Evolutionary conservation across 2,113 vertebrate genomes (phyloP), one percentile per base, ranked within the genome.

Genomic region (Toxotes chatareus): DNA sequence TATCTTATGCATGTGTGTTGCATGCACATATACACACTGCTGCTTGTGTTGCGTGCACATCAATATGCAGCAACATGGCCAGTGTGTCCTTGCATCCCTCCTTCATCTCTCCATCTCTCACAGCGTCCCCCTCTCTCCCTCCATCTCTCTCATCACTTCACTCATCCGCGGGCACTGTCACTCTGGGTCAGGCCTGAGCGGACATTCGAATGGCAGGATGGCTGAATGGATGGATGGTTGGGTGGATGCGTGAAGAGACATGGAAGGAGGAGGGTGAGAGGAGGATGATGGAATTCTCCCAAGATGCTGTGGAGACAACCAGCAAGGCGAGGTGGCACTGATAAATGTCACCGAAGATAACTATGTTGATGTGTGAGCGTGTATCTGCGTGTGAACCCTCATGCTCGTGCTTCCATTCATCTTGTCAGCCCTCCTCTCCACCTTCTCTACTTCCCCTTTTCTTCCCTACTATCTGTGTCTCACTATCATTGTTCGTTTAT

Each of bases 291-390:
- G 83, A 87, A 72, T 80, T 87, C 79, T 84, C 71, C 36, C 32
- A 46, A 82, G 81, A 89, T 49, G 53, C 66, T 32, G 38, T 64
- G 51, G 61, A 40, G 71, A 86, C 73, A 80, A 68, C 70, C 76
- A 78, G 73, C 34, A 71, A 73, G 74, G 57, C 66, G 42, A 68
- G 85, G 83, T 75, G 85, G 71, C 79, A 59, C 81, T 74, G 86
- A 91, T 83, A 79, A 88, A 90, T 83, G 82, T 86, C 86, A 65
- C 67, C 64, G 0, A 7, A 76, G 89, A 88, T 81, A 83, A 83
- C 68, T 12, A 14, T 11, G 2, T 62, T 36, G 84, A 82, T 65
- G 85, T 82, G 46, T 27, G 67, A 76, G 69, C 9, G 4, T 7
- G 59, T 17, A 53, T 83, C 49, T 66, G 68, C 75, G 21, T 76